Percentiles rank a stretch among this genome's conserved stretches.
Evolutionary conservation across 2,797 vertebrate species (phyloP).

Genomic region (Cetoscarus ocellatus): DNA sequence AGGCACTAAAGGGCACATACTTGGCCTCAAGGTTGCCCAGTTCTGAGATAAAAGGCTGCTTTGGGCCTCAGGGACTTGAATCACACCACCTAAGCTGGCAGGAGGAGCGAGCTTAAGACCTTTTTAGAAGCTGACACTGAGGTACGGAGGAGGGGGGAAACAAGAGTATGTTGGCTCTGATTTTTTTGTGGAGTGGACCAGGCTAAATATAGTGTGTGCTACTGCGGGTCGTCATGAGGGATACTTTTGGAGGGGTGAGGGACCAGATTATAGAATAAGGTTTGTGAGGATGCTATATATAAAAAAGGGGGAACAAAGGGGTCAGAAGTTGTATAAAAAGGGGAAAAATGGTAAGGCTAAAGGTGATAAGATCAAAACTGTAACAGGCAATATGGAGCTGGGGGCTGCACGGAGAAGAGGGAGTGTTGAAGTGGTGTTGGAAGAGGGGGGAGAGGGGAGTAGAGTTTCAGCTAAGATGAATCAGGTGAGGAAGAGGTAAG

Average conservation of each 20-base stretch:
- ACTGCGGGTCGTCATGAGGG: slow-evolving; percentile 19
- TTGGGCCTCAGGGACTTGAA: slow-evolving; percentile 31
- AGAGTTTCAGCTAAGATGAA: slow-evolving; percentile 32
- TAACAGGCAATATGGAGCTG: slow-evolving; percentile 17
- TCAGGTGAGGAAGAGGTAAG: slow-evolving; percentile 35
- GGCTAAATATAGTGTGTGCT: slow-evolving; percentile 5
- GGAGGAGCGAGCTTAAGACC: slow-evolving; percentile 28
- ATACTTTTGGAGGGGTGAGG: slow-evolving; percentile 22
- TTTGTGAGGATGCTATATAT: slow-evolving; percentile 3
- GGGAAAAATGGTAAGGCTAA: slow-evolving; percentile 17
- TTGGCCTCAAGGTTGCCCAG: slow-evolving; percentile 24
- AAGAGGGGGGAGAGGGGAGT: slow-evolving; percentile 19
- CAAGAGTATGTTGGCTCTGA: neutral
- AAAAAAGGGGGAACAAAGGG: slow-evolving; percentile 1
- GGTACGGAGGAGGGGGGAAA: neutral
- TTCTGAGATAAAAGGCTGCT: slow-evolving; percentile 38
- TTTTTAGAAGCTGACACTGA: slow-evolving; percentile 44
- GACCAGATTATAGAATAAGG: slow-evolving; percentile 27
- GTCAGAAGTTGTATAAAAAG: slow-evolving; percentile 12
- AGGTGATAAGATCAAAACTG: slow-evolving; percentile 53
- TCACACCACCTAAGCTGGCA: slow-evolving; percentile 32
- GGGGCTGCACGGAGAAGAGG: slow-evolving; percentile 30
- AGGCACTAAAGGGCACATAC: slow-evolving; percentile 21
- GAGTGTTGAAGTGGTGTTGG: slow-evolving; percentile 38
- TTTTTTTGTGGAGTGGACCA: neutral